These are phyloP conservation scores for Agrotis segetum DNA, from an alignment of 2,888 invertebrate species.

Conservation along the genomic window DNA sequence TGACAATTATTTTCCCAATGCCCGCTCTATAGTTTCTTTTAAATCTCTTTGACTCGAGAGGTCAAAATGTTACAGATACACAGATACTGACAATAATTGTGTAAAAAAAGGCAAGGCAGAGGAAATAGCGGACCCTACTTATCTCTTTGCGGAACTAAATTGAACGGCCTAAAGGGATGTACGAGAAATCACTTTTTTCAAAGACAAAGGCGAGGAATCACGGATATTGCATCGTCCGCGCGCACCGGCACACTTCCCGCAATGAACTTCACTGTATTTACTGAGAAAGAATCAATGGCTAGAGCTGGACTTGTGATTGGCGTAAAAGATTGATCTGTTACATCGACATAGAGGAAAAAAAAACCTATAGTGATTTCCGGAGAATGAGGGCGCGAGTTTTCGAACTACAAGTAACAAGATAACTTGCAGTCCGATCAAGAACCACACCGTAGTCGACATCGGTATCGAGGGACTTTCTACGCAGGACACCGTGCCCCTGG, in stretches of 20 bases:
- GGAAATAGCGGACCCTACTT: slow-evolving; percentile 57
- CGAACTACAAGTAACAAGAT: no score
- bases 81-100: slow-evolving; percentile 12
- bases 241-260: slow-evolving; percentile 66
- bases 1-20: no score
- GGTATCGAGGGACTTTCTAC: no score
- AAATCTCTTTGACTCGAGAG: no score
- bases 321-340: slow-evolving; percentile 13
- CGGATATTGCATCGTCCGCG: slow-evolving; percentile 74
- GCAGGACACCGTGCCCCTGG: no score
- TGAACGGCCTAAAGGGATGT: slow-evolving; percentile 56
- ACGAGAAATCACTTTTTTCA: slow-evolving; percentile 62
- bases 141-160: slow-evolving; percentile 50
- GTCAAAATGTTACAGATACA: slow-evolving; percentile 4
- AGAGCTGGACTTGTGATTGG: slow-evolving; percentile 16
- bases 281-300: slow-evolving; percentile 63
- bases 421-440: no score
- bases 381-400: no score
- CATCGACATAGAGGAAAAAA: not conserved
- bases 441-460: no score
- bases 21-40: no score
- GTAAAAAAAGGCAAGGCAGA: slow-evolving; percentile 23
- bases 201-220: slow-evolving; percentile 65
- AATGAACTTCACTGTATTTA: slow-evolving; percentile 69
- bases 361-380: no score